phyloP scores from a whole-genome alignment of 2,113 vertebrate species.

The Hydrochoerus hydrochaeris region DNA sequence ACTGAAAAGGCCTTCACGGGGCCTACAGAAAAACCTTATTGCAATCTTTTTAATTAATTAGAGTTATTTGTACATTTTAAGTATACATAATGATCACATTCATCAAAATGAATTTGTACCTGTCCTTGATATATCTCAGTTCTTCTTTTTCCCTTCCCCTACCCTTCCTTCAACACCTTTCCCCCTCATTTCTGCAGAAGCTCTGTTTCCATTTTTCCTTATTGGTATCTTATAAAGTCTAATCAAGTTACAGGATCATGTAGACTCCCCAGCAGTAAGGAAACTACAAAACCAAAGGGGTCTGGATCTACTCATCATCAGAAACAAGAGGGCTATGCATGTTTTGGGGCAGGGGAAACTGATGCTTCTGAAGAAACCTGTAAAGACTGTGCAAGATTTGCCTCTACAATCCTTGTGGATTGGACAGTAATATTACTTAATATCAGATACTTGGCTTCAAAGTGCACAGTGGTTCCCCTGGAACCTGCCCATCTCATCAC shows the following conservation, averaged over 20 bases:
- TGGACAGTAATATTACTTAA: neutral
- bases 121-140: neutral
- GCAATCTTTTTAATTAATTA: neutral
- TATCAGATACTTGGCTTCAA: neutral
- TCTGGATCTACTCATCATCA: neutral
- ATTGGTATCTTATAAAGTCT: neutral
- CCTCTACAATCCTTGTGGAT: neutral
- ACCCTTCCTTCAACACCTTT: neutral
- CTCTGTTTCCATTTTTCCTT: neutral
- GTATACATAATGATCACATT: neutral
- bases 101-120: neutral
- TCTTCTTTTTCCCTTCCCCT: neutral
- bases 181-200: neutral
- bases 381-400: neutral
- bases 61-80: neutral
- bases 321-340: neutral
- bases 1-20: neutral
- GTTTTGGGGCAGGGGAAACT: fast-evolving
- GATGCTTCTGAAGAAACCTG: neutral
- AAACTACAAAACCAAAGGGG: neutral
- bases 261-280: neutral
- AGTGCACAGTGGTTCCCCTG: neutral
- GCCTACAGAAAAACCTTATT: neutral
- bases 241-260: neutral
- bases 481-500: neutral